Evolutionary conservation across 2,888 invertebrate genomes (phyloP).

Genomic region (Harpalus rufipes): DNA sequence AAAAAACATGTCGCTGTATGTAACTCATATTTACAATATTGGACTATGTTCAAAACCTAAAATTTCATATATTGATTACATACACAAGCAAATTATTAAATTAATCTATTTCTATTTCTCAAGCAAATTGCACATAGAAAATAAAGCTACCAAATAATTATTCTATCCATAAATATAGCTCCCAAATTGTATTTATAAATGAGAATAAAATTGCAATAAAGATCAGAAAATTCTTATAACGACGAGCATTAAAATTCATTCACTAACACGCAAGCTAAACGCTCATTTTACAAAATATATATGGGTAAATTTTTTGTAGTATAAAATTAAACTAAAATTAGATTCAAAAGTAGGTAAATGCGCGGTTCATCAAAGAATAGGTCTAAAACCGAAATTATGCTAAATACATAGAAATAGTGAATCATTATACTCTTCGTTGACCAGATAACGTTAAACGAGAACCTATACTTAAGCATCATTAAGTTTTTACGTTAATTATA

Average conservation of each 20-base stretch:
- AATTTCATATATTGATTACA: too few relatives aligned
- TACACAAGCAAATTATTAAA: background rate
- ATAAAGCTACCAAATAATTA: background rate
- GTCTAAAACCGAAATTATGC: slow-evolving; percentile 61
- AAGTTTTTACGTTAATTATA: slow-evolving; percentile 67
- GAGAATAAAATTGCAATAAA: slow-evolving; percentile 36
- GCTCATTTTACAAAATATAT: slow-evolving; percentile 35
- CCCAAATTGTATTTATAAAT: slow-evolving; percentile 1
- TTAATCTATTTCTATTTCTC: background rate
- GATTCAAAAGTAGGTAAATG: slow-evolving; percentile 51
- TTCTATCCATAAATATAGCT: background rate
- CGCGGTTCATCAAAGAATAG: slow-evolving; percentile 48
- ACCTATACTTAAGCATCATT: slow-evolving; percentile 67
- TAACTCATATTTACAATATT: too few relatives aligned
- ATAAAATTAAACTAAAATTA: slow-evolving; percentile 60
- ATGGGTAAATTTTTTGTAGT: slow-evolving; percentile 33
- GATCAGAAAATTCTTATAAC: background rate
- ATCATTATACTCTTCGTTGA: slow-evolving; percentile 55
- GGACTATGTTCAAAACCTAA: too few relatives aligned
- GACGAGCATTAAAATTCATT: slow-evolving; percentile 15
- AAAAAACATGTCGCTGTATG: too few relatives aligned
- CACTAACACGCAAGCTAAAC: slow-evolving; percentile 40
- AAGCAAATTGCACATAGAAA: too few relatives aligned
- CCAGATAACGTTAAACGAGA: slow-evolving; percentile 61
- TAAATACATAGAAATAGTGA: slow-evolving; percentile 66